Conservation (phyloP, 92 coral and sea anemone genomes). For the Umimayanthus kanabou region DNA sequence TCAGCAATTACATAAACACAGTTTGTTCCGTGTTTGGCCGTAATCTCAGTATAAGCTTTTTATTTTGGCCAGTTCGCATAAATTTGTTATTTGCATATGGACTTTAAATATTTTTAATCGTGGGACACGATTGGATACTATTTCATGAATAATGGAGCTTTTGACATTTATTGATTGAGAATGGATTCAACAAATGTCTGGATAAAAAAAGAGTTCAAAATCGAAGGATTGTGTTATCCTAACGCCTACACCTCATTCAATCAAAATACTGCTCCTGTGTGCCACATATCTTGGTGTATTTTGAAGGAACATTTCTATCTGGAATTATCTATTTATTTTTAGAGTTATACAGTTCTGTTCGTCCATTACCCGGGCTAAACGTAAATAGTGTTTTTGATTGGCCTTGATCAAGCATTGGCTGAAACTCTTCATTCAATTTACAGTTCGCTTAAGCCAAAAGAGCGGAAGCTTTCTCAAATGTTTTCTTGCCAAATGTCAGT, state of each 20-base stretch:
- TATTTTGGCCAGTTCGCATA: background rate
- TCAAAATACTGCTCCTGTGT: background rate
- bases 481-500: background rate
- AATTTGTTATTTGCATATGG: constrained; percentile 26
- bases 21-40: background rate
- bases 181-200: constrained; percentile 30
- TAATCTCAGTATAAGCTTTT: background rate
- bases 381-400: constrained; percentile 1
- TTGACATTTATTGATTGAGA: constrained; percentile 17
- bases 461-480: background rate
- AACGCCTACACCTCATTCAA: background rate
- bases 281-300: background rate
- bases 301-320: background rate
- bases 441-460: background rate
- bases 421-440: background rate
- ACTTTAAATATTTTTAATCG: constrained; percentile 2
- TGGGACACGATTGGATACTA: constrained; percentile 27
- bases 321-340: constrained; percentile 15
- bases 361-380: background rate
- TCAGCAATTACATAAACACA: background rate
- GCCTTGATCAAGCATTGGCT: background rate
- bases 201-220: background rate
- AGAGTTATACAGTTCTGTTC: background rate
- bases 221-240: background rate
- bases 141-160: constrained; percentile 13